Evolutionary conservation across 2,888 invertebrate genomes (phyloP).

Genomic region (Polymixis lichenea): DNA sequence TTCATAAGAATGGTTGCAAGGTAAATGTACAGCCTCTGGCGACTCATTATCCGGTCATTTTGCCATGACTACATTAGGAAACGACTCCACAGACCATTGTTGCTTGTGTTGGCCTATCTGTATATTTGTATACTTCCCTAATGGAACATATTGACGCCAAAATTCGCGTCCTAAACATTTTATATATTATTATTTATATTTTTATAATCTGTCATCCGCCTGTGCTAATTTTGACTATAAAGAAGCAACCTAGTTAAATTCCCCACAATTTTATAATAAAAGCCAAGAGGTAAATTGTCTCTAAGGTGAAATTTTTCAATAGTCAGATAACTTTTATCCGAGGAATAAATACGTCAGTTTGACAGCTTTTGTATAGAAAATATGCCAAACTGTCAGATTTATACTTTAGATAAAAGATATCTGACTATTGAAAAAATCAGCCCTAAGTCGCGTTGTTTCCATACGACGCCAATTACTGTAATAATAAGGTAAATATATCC

Average conservation of each 20-base stretch:
- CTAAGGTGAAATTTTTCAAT: neutral
- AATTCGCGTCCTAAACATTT: neutral
- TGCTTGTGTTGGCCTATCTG: neutral
- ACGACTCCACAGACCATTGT: neutral
- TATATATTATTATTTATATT: neutral
- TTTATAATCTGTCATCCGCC: neutral
- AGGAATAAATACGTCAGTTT: no score
- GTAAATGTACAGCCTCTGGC: constrained; percentile 11
- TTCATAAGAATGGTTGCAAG: constrained; percentile 62
- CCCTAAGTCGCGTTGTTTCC: neutral
- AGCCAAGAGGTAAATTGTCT: constrained; percentile 15
- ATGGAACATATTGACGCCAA: constrained; percentile 1
- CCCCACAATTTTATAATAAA: constrained; percentile 6
- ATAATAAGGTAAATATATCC: constrained; percentile 54
- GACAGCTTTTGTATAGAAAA: no score
- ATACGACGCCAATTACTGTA: constrained; percentile 12
- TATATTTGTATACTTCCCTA: neutral
- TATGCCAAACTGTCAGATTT: no score
- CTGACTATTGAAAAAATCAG: no score
- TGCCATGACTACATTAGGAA: constrained; percentile 1
- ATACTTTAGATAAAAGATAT: no score
- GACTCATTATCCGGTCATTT: neutral
- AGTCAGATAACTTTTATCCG: no score
- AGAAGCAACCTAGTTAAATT: constrained; percentile 5
- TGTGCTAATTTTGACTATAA: constrained; percentile 7